Conservation (phyloP, 2,888 invertebrate genomes). For the Cantharis nigra region DNA sequence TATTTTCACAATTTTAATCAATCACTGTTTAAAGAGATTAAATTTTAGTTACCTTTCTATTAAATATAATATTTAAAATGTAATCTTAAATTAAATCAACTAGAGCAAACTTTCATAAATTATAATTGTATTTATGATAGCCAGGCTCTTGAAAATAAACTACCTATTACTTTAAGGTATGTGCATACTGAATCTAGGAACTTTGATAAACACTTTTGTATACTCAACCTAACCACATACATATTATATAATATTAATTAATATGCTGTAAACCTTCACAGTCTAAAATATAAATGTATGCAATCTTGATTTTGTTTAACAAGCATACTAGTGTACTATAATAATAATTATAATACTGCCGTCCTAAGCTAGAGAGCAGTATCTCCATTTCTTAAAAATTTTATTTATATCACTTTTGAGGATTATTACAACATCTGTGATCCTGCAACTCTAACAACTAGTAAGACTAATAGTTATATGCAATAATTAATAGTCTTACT, state of each 20-base stretch:
- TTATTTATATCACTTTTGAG: too few relatives aligned
- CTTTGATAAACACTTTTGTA: not conserved
- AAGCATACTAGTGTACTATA: constrained; percentile 3
- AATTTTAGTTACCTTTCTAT: not conserved
- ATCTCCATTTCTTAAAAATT: too few relatives aligned
- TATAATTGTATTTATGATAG: not conserved
- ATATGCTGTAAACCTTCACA: not conserved
- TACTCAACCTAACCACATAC: not conserved
- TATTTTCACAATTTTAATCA: not conserved
- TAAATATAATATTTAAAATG: not conserved
- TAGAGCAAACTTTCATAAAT: not conserved
- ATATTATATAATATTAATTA: not conserved
- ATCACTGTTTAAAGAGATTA: not conserved
- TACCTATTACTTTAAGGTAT: not conserved
- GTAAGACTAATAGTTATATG: too few relatives aligned
- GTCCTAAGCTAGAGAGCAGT: too few relatives aligned
- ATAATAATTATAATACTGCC: constrained; percentile 9
- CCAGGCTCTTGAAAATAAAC: not conserved
- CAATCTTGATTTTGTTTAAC: constrained; percentile 7
- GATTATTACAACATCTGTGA: too few relatives aligned
- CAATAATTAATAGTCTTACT: too few relatives aligned
- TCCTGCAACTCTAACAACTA: too few relatives aligned
- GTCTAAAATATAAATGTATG: constrained; percentile 1
- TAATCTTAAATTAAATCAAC: not conserved
- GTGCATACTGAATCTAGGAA: not conserved